Conservation (phyloP, 1,140 invertebrate genomes). For the Neodiprion virginianus region DNA sequence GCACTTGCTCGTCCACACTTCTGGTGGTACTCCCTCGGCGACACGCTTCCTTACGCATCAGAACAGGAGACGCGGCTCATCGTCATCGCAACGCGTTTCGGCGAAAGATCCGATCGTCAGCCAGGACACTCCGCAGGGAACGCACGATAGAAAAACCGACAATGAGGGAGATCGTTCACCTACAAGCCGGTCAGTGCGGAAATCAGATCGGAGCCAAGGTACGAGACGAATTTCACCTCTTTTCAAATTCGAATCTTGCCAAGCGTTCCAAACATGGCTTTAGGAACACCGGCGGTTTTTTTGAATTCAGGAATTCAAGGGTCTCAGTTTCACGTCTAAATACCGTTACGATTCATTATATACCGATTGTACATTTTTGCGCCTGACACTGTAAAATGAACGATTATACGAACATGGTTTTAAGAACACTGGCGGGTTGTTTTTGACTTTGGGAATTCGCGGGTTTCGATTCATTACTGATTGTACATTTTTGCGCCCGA, state of each 20-base stretch:
- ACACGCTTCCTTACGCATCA: neutral
- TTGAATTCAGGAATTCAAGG: neutral
- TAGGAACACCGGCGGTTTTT: neutral
- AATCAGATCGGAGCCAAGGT: slow-evolving; percentile 81
- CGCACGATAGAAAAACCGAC: slow-evolving; percentile 32
- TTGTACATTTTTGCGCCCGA: neutral
- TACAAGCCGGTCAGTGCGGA: slow-evolving; percentile 79
- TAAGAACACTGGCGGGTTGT: neutral
- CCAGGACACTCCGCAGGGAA: too few species aligned
- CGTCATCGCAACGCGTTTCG: too few species aligned
- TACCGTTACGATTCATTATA: too few species aligned
- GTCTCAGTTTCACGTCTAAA: too few species aligned
- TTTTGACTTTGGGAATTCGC: neutral
- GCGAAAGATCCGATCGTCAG: too few species aligned
- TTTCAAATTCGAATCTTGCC: neutral
- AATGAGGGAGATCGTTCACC: slow-evolving; percentile 81
- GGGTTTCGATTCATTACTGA: neutral
- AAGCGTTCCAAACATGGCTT: too few species aligned
- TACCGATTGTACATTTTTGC: neutral
- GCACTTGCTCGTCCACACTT: neutral
- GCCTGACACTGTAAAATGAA: neutral
- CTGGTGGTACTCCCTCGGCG: neutral
- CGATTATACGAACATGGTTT: too few species aligned
- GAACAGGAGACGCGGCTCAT: too few species aligned
- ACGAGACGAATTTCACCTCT: slow-evolving; percentile 32